Percentiles rank a stretch among this genome's conserved stretches.
phyloP scores from a whole-genome alignment of 2,888 invertebrate species.

The Nomada flava region DNA sequence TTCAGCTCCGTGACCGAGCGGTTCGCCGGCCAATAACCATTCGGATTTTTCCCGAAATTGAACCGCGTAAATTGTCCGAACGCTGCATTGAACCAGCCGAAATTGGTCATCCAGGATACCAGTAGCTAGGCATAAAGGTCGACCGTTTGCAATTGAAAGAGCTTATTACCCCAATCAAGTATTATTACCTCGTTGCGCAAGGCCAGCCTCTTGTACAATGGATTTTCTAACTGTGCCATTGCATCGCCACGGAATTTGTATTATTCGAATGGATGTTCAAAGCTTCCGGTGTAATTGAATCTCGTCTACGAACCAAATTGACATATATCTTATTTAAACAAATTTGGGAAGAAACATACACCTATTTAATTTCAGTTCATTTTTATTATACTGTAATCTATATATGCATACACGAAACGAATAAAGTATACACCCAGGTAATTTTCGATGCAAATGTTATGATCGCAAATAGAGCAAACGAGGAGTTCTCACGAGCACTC shows the following conservation, averaged over 20 bases:
- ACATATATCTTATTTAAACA: too few species aligned
- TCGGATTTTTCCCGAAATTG: slow-evolving; percentile 36
- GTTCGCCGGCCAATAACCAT: slow-evolving; percentile 22
- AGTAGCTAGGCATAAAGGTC: slow-evolving; percentile 6
- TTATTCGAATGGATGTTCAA: neutral
- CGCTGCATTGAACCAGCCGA: slow-evolving; percentile 3
- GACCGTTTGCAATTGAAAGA: slow-evolving; percentile 12
- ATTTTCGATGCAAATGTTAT: neutral
- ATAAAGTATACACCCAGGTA: neutral
- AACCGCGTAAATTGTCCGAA: slow-evolving; percentile 35
- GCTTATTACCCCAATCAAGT: slow-evolving; percentile 31
- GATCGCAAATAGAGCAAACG: neutral
- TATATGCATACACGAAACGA: too few species aligned
- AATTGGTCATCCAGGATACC: slow-evolving; percentile 31
- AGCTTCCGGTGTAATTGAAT: neutral
- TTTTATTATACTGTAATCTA: too few species aligned
- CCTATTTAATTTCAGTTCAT: too few species aligned
- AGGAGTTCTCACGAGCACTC: neutral
- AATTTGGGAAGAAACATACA: too few species aligned
- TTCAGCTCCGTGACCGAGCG: neutral
- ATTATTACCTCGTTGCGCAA: slow-evolving; percentile 38
- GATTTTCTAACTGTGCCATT: neutral
- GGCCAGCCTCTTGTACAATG: neutral
- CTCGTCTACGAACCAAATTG: neutral
- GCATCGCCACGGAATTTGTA: slow-evolving; percentile 4